These are phyloP conservation scores for Lanius ludovicianus DNA, from an alignment of 2,113 vertebrate species.

Conservation along the genomic window DNA sequence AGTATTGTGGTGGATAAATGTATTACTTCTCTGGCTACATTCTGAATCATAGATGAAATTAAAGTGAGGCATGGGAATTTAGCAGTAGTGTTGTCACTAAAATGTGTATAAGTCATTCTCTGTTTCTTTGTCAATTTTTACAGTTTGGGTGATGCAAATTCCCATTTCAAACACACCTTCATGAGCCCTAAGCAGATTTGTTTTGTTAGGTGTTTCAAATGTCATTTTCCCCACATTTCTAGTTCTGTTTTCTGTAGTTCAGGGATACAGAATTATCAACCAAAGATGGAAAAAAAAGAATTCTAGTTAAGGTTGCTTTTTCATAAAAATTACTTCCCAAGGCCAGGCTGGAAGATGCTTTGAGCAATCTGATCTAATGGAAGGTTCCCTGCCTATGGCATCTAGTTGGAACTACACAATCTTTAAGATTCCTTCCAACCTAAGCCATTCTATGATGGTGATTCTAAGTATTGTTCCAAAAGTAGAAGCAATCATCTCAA, in stretches of 20 bases:
- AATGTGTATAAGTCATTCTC: not conserved
- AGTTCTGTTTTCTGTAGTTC: not conserved
- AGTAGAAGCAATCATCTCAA: not conserved
- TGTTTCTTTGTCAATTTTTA: constrained; percentile 1
- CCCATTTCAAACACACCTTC: not conserved
- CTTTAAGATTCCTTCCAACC: not conserved
- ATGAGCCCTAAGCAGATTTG: not conserved
- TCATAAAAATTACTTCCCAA: not conserved
- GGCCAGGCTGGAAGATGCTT: not conserved
- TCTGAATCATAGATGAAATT: not conserved
- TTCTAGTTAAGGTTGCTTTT: not conserved
- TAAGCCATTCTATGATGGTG: not conserved
- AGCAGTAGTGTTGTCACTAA: not conserved
- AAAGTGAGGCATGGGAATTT: not conserved
- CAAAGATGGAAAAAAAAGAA: not conserved
- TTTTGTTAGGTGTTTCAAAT: not conserved
- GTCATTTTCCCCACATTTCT: not conserved
- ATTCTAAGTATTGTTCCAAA: not conserved
- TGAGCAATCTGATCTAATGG: not conserved
- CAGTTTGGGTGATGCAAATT: not conserved
- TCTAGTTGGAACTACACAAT: too few species aligned
- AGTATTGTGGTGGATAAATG: not conserved
- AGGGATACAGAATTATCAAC: not conserved
- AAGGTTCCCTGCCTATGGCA: not conserved
- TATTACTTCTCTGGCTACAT: not conserved